These are phyloP conservation scores for Euthynnus affinis DNA, from an alignment of 2,797 vertebrate genomes.

Conservation along the genomic window DNA sequence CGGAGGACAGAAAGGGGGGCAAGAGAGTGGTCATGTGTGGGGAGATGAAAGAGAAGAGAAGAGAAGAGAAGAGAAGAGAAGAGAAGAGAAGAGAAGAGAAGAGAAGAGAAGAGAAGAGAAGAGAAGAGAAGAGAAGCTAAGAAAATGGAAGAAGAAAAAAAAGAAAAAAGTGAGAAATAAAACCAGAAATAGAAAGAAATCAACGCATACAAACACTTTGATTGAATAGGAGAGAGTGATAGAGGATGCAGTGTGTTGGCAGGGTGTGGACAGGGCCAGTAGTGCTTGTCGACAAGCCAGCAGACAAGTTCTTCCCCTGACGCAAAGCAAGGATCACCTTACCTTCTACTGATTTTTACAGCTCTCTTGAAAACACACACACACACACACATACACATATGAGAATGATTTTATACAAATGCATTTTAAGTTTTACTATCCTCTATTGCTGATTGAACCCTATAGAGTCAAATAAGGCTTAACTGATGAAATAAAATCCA, in stretches of 20 bases:
- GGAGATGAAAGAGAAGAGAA: background rate
- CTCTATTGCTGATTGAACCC: background rate
- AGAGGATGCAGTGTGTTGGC: constrained; percentile 45
- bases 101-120: no score
- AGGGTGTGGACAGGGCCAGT: constrained; percentile 62
- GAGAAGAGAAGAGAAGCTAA: no score
- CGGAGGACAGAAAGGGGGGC: background rate
- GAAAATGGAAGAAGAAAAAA: background rate
- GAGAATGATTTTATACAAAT: constrained; percentile 28
- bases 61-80: no score
- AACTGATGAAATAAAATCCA: constrained; percentile 12
- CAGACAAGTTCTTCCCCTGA: constrained; percentile 66
- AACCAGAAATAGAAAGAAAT: background rate
- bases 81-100: background rate
- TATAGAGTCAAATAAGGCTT: background rate
- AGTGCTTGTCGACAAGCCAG: constrained; percentile 66
- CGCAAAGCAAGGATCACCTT: constrained; percentile 70
- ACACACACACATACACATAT: constrained; percentile 8
- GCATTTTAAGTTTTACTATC: constrained; percentile 13
- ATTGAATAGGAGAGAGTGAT: background rate
- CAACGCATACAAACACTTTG: constrained; percentile 9
- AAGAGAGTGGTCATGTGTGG: background rate
- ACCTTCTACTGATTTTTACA: constrained; percentile 68
- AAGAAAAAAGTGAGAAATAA: no score
- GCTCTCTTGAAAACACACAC: constrained; percentile 53